Conservation (phyloP, 64 coral and sea anemone species). For the Porites australiensis region DNA sequence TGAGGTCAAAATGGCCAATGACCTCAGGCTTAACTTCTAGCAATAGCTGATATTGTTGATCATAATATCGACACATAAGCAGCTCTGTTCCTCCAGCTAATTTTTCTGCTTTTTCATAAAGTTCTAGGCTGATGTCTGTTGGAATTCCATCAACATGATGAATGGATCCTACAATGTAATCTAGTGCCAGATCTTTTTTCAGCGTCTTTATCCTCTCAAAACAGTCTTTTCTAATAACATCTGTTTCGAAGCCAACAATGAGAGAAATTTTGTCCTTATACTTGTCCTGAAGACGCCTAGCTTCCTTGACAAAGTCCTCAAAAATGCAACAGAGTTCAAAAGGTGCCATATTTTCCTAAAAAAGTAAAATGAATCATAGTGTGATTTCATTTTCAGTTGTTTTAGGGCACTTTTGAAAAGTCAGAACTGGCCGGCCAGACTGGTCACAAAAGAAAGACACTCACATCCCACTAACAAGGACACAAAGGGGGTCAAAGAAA, state of each 20-base stretch:
- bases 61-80: constrained; percentile 79
- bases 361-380: neutral
- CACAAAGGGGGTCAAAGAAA: too few species aligned
- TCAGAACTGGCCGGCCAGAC: too few species aligned
- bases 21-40: constrained; percentile 74
- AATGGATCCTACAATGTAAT: constrained; percentile 82
- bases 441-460: too few species aligned
- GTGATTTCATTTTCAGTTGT: neutral
- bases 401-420: too few species aligned
- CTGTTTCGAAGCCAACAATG: constrained; percentile 88
- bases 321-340: constrained; percentile 74
- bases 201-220: constrained; percentile 50
- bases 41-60: constrained; percentile 73
- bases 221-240: constrained; percentile 69
- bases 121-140: constrained; percentile 59
- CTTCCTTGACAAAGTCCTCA: constrained; percentile 65
- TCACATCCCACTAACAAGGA: too few species aligned
- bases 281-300: constrained; percentile 71
- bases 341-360: constrained; percentile 72
- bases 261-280: constrained; percentile 73
- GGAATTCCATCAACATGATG: constrained; percentile 89
- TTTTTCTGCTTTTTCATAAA: constrained; percentile 66
- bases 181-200: constrained; percentile 58
- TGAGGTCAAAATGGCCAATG: constrained; percentile 94
- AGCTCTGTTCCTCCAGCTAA: constrained; percentile 73